Percentiles rank a stretch among this genome's conserved stretches.
Evolutionary conservation across 1,140 invertebrate species (phyloP).

Genomic region (Adelges cooleyi): DNA sequence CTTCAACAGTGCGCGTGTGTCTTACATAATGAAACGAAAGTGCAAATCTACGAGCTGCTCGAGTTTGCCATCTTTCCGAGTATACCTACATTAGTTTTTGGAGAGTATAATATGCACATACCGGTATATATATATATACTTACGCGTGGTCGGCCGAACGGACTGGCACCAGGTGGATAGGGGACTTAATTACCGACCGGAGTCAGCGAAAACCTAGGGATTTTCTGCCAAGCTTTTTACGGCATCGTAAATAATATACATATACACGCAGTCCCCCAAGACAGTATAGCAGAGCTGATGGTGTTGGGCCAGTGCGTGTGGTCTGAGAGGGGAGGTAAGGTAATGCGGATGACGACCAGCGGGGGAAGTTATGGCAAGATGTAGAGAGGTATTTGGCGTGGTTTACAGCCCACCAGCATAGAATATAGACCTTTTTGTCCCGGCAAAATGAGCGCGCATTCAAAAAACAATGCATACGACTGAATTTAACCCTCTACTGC

Average conservation of each 20-base stretch:
- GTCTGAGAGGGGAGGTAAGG: neutral
- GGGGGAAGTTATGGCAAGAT: no score
- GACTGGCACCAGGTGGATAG: conserved; percentile 22
- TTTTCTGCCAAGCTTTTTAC: conserved; percentile 27
- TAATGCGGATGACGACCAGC: neutral
- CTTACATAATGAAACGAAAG: no score
- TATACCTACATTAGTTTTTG: no score
- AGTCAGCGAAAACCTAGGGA: conserved; percentile 25
- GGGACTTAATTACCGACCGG: conserved; percentile 26
- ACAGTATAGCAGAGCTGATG: neutral
- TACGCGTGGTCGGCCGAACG: neutral
- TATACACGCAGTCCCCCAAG: neutral
- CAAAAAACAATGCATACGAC: conserved; percentile 14
- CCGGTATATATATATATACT: no score
- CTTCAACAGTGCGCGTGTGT: no score
- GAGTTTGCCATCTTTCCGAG: no score
- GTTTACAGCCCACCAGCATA: conserved; percentile 10
- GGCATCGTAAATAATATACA: conserved; percentile 21
- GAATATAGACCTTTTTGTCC: conserved; percentile 25
- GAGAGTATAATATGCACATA: no score
- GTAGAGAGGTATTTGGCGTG: conserved; percentile 6
- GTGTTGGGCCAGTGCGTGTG: neutral
- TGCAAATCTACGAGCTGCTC: no score
- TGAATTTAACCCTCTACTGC: neutral
- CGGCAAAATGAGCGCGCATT: conserved; percentile 10